phyloP scores from a whole-genome alignment of 2,797 vertebrate genomes.

The Lycodopsis pacificus region DNA sequence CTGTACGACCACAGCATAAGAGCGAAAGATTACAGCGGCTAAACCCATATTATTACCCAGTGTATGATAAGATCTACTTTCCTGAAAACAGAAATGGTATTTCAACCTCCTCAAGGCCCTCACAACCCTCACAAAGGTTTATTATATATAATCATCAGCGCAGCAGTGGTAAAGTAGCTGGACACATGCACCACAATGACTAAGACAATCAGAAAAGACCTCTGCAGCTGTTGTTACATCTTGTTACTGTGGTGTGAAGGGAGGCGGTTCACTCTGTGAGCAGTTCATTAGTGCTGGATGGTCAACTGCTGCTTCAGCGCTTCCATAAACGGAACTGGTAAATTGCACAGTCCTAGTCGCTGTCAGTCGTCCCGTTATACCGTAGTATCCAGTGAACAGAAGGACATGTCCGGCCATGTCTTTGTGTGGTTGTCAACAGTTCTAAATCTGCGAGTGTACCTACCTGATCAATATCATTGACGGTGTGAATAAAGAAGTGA shows the following conservation, averaged over 20 bases:
- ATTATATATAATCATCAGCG: neutral
- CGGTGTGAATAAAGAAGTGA: neutral
- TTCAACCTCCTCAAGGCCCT: neutral
- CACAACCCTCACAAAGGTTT: neutral
- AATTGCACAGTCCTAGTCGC: conserved; percentile 14
- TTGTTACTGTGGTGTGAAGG: conserved; percentile 47
- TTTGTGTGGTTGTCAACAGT: neutral
- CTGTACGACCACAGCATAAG: neutral
- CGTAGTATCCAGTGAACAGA: conserved; percentile 13
- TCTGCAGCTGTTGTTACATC: conserved; percentile 22
- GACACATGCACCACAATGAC: conserved; percentile 16
- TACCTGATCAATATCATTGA: neutral
- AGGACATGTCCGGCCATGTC: neutral
- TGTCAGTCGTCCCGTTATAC: conserved; percentile 7
- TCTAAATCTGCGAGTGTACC: neutral
- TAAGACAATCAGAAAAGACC: conserved; percentile 43
- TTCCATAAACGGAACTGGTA: conserved; percentile 29
- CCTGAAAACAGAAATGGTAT: neutral
- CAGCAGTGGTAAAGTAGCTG: conserved; percentile 9
- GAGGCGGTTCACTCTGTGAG: conserved; percentile 15
- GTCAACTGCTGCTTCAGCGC: conserved; percentile 55
- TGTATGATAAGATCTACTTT: neutral
- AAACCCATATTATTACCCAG: neutral
- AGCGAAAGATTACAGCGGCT: neutral
- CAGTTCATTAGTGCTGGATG: conserved; percentile 48